A percentile compares a stretch with the other conserved stretches of the same genome.
Conservation (phyloP, 2,113 vertebrate genomes). For the Pteronura brasiliensis region DNA sequence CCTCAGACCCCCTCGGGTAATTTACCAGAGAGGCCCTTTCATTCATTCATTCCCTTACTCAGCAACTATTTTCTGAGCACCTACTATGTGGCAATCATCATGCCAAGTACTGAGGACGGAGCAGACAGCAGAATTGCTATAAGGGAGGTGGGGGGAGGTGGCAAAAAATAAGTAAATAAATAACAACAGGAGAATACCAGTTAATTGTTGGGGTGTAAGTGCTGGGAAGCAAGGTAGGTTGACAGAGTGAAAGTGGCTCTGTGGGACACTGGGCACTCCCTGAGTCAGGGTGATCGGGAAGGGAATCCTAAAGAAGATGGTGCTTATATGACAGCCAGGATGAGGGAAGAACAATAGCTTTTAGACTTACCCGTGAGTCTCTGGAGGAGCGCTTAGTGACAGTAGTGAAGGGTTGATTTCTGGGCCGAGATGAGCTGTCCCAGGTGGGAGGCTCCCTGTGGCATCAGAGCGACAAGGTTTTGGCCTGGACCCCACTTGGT, state of each 20-base stretch:
- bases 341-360: neutral
- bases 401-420: neutral
- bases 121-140: neutral
- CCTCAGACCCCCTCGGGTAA: neutral
- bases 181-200: neutral
- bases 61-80: neutral
- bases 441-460: fast-evolving
- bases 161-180: neutral
- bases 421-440: too few species aligned
- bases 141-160: neutral
- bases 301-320: neutral
- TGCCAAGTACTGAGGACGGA: neutral
- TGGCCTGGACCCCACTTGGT: neutral
- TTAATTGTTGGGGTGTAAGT: neutral
- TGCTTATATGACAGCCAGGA: neutral
- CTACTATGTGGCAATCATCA: neutral
- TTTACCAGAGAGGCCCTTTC: neutral
- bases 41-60: neutral
- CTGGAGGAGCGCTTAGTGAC: neutral
- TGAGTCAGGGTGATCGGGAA: neutral
- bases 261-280: fast-evolving
- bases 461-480: neutral
- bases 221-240: neutral
- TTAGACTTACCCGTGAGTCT: neutral
- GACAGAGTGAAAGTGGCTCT: neutral